Evolutionary conservation across 2,113 vertebrate species (phyloP).

Genomic region (Camelus dromedarius): DNA sequence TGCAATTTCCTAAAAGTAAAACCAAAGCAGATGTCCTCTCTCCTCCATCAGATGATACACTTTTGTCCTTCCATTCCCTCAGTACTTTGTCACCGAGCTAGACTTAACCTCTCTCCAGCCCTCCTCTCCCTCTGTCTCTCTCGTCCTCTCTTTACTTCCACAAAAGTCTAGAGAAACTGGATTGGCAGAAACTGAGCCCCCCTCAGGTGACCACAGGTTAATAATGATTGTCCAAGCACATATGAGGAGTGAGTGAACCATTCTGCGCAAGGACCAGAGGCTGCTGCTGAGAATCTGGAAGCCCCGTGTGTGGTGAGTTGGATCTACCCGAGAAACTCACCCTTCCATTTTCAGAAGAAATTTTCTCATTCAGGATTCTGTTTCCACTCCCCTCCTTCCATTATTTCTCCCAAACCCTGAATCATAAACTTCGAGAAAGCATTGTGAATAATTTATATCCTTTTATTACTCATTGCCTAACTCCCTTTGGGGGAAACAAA

Average conservation of each 20-base stretch:
- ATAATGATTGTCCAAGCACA: not conserved
- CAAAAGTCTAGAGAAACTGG: not conserved
- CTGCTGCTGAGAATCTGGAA: accelerated
- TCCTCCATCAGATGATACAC: not conserved
- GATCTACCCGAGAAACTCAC: not conserved
- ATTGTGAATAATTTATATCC: conserved; percentile 86
- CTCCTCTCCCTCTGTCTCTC: not conserved
- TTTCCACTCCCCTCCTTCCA: not conserved
- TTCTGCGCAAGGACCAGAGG: not conserved
- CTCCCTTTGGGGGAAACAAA: conserved; percentile 82
- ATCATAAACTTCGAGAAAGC: conserved; percentile 81
- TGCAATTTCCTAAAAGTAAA: not conserved
- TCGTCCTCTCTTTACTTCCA: not conserved
- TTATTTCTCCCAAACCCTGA: conserved; percentile 65
- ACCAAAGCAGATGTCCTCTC: not conserved
- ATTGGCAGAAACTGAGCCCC: not conserved
- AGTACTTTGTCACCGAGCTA: not conserved
- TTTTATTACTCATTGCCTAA: conserved; percentile 84
- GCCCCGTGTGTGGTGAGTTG: not conserved
- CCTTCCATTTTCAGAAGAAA: conserved; percentile 43
- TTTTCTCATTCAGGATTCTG: not conserved
- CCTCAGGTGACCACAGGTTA: not conserved
- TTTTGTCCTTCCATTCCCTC: not conserved
- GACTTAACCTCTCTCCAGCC: not conserved
- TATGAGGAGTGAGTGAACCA: not conserved